These are phyloP conservation scores for Lathamus discolor DNA, from an alignment of 2,113 vertebrate species.

Conservation along the genomic window DNA sequence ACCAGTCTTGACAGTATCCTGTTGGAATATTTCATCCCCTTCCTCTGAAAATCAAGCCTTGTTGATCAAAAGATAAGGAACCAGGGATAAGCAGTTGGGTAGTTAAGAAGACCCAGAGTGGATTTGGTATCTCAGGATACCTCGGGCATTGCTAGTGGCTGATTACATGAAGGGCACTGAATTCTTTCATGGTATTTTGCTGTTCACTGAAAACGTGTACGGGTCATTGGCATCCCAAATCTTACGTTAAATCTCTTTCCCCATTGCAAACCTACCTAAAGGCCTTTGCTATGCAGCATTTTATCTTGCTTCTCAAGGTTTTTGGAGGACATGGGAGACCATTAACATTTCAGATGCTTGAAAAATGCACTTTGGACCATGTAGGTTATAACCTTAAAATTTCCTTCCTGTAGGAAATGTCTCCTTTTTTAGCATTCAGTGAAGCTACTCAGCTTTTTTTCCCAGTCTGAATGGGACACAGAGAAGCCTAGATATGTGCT, in stretches of 20 bases:
- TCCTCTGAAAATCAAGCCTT: not conserved
- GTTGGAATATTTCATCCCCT: not conserved
- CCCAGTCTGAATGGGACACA: not conserved
- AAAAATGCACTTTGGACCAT: not conserved
- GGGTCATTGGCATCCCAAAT: not conserved
- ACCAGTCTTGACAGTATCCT: not conserved
- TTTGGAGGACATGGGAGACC: not conserved
- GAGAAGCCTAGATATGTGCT: constrained; percentile 6
- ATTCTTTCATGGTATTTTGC: not conserved
- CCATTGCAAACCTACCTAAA: not conserved
- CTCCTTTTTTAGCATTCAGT: not conserved
- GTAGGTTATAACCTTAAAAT: not conserved
- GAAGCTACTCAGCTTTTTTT: not conserved
- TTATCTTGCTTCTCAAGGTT: not conserved
- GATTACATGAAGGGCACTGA: not conserved
- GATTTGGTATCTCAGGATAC: not conserved
- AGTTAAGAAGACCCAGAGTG: not conserved
- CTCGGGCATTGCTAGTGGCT: not conserved
- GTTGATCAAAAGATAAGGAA: not conserved
- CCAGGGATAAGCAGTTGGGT: not conserved
- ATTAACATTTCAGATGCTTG: not conserved
- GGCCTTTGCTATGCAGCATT: not conserved
- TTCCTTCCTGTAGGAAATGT: constrained; percentile 24
- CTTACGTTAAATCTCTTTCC: not conserved
- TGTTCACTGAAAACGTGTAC: not conserved